phyloP scores from a whole-genome alignment of 2,113 vertebrate genomes.

The Todiramphus saurophagus region DNA sequence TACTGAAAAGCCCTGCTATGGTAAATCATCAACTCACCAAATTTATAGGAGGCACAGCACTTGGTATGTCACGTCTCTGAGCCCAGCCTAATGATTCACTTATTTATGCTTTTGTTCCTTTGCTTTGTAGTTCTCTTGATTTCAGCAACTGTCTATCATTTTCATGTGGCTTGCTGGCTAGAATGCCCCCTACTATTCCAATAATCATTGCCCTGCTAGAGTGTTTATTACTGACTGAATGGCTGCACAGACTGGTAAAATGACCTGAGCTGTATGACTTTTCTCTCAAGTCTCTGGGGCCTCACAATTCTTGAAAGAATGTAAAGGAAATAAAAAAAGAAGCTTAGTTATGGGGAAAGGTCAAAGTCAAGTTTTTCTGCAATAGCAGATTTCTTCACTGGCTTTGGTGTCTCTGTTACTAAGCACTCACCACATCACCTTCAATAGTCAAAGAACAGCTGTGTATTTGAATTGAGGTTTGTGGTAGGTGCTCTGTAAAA shows the following conservation, averaged over 20 bases:
- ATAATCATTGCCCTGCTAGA: slow-evolving; percentile 40
- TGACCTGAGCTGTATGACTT: slow-evolving; percentile 44
- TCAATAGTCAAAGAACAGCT: background rate
- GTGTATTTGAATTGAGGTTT: slow-evolving; percentile 11
- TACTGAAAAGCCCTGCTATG: slow-evolving; percentile 62
- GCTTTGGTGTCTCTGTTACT: background rate
- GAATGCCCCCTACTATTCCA: slow-evolving; percentile 49
- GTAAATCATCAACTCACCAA: slow-evolving; percentile 60
- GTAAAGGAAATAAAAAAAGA: background rate
- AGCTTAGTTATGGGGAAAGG: slow-evolving; percentile 17
- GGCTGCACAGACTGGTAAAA: slow-evolving; percentile 40
- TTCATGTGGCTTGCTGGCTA: slow-evolving; percentile 51
- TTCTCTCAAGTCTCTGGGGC: slow-evolving; percentile 19
- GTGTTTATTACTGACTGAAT: slow-evolving; percentile 42
- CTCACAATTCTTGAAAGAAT: slow-evolving; percentile 53
- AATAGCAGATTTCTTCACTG: background rate
- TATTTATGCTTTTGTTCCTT: slow-evolving; percentile 57
- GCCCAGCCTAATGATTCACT: slow-evolving; percentile 59
- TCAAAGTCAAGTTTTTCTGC: slow-evolving; percentile 11
- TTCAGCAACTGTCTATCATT: slow-evolving; percentile 67
- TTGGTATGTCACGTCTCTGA: slow-evolving; percentile 52
- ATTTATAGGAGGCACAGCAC: slow-evolving; percentile 61
- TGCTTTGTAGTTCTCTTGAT: slow-evolving; percentile 59
- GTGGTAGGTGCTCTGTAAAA: background rate
- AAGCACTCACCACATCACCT: background rate